A percentile compares a stretch with the other conserved stretches of the same genome.
phyloP scores from a whole-genome alignment of 2,888 invertebrate genomes.

The Luffia ferchaultella region DNA sequence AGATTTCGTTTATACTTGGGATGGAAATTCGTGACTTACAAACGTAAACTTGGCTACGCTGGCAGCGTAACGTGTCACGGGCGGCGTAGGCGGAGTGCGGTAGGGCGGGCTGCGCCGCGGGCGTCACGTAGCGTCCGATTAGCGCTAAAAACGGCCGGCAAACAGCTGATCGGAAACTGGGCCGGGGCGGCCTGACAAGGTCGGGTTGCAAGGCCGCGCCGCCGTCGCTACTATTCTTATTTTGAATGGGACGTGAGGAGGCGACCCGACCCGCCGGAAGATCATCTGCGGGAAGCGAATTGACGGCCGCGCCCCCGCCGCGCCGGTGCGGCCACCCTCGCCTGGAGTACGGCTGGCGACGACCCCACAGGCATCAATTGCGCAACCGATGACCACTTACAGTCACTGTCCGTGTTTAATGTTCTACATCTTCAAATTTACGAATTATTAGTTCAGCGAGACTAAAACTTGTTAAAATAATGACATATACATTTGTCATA shows the following conservation, averaged over 20 bases:
- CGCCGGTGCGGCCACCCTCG: background rate
- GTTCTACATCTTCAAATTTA: too few species aligned
- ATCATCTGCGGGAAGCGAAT: background rate
- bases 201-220: constrained; percentile 4
- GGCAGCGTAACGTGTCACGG: too few species aligned
- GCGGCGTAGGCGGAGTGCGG: too few species aligned
- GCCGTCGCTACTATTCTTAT: constrained; percentile 4
- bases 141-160: constrained; percentile 7
- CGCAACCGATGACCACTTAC: background rate
- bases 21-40: too few species aligned
- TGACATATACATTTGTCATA: too few species aligned
- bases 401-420: too few species aligned
- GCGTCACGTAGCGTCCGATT: constrained; percentile 8
- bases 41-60: too few species aligned
- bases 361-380: background rate
- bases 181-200: constrained; percentile 2
- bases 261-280: constrained; percentile 1
- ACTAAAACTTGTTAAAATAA: too few species aligned
- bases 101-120: constrained; percentile 6
- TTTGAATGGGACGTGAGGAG: constrained; percentile 6
- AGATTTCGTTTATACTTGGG: too few species aligned
- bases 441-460: too few species aligned
- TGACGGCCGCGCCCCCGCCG: background rate
- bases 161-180: constrained; percentile 7
- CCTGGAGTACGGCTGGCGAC: too few species aligned